Evolutionary conservation across 2,113 vertebrate genomes (phyloP).

Genomic region (Rhinopomastus cyanomelas): DNA sequence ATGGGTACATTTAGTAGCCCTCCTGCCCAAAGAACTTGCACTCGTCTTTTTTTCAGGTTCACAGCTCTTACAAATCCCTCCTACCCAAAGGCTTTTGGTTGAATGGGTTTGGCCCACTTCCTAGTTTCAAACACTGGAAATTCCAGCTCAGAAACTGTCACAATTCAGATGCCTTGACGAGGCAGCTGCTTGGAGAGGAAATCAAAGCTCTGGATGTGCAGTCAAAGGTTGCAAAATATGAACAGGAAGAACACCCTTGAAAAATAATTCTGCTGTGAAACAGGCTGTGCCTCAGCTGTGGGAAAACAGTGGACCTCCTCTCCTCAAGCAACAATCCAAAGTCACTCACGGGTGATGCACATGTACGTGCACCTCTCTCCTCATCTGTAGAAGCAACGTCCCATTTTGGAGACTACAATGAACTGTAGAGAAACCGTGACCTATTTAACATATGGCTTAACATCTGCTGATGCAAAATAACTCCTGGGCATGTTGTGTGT

Average conservation of each 20-base stretch:
- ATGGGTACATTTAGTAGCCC: not conserved
- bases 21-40: not conserved
- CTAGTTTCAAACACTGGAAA: constrained; percentile 52
- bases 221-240: constrained; percentile 52
- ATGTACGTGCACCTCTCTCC: not conserved
- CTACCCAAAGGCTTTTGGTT: constrained; percentile 10
- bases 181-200: constrained; percentile 45
- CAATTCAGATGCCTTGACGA: constrained; percentile 42
- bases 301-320: constrained; percentile 19
- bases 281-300: not conserved
- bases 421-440: not conserved
- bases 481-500: not conserved
- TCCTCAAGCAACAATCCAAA: not conserved
- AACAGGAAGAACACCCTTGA: constrained; percentile 52
- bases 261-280: constrained; percentile 36
- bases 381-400: not conserved
- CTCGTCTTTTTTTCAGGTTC: not conserved
- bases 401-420: not conserved
- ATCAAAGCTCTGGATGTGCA: constrained; percentile 49
- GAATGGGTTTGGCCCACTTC: constrained; percentile 14
- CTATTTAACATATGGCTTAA: not conserved
- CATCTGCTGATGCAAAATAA: not conserved
- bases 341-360: not conserved
- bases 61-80: not conserved
- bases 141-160: constrained; percentile 46